Percentiles rank a stretch among this genome's conserved stretches.
Conservation (phyloP, 1,140 invertebrate species). For the Odontomachus brunneus region DNA sequence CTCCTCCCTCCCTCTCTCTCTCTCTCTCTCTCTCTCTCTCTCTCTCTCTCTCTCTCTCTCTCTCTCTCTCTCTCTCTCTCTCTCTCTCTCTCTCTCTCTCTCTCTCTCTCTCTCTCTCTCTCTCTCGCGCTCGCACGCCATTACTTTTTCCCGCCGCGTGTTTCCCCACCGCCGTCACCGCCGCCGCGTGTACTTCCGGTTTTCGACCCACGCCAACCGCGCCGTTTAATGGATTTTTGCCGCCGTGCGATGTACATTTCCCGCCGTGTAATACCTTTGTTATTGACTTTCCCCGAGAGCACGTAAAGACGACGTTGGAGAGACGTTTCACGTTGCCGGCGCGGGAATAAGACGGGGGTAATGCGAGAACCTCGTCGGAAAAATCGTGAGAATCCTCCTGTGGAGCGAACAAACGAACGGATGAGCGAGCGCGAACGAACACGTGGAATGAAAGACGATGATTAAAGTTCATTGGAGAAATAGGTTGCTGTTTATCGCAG, state of each 20-base stretch:
- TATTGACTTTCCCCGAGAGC: constrained; percentile 30
- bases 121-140: constrained; percentile 48
- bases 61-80: not conserved
- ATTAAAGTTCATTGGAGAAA: constrained; percentile 40
- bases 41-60: constrained; percentile 20
- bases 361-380: not conserved
- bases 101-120: not conserved
- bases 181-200: constrained; percentile 51
- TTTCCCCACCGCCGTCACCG: not conserved
- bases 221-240: constrained; percentile 69
- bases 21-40: not conserved
- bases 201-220: constrained; percentile 56
- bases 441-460: not conserved
- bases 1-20: too few species aligned
- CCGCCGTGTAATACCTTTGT: constrained; percentile 28
- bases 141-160: constrained; percentile 55
- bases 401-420: not conserved
- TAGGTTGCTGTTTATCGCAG: constrained; percentile 20
- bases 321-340: not conserved
- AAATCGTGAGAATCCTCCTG: not conserved
- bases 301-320: not conserved
- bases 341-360: not conserved
- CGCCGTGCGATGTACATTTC: constrained; percentile 45
- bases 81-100: too few species aligned
- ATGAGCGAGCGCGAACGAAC: too few species aligned